Base-by-base conservation (phyloP, 2,797 vertebrate genomes). In the Todus mexicanus region DNA sequence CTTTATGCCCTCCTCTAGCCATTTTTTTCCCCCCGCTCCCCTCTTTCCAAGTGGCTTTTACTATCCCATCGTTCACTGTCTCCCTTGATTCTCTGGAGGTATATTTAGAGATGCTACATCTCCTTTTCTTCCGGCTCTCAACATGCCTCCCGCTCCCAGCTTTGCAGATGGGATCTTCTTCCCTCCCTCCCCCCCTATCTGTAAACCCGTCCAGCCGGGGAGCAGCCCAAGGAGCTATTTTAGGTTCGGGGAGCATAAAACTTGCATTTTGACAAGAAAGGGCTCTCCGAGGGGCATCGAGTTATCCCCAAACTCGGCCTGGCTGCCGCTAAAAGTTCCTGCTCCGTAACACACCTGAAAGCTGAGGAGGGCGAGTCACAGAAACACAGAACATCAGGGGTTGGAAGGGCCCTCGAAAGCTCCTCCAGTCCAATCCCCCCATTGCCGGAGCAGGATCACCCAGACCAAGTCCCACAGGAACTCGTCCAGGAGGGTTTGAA, bases 31-130 rank as follows among this genome's bases (percentile, higher is more conserved):
- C 93, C 94, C 94, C 95, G 87, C 95, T 95, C 93, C 92, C 56
- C 78, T 92, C 94, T 87, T 89, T 96, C 96, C 95, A 93, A 97
- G 97, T 96, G 97, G 96, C 96, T 98, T 97, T 98, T 95, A 97
- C 97, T 96, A 93, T 97, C 97, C 97, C 96, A 98, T 98, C 96
- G 96, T 81, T 97, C 97, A 96, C 45, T 60, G 96, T 98, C 97
- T 96, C 89, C 89, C 93, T 97, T 87, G 97, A 98, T 96, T 97
- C 98, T 98, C 98, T 97, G 96, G 98, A 98, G 98, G 98, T 98
- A 96, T 87, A 97, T 97, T 97, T 96, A 96, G 97, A 98, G 97
- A 98, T 94, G 96, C 97, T 95, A 59, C 95, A 89, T 96, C 96
- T 96, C 96, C 94, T 95, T 95, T 90, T 97, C 97, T 98, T 97